Evolutionary conservation across 1,140 invertebrate species (phyloP).

Genomic region (Tetragonula clypearis): DNA sequence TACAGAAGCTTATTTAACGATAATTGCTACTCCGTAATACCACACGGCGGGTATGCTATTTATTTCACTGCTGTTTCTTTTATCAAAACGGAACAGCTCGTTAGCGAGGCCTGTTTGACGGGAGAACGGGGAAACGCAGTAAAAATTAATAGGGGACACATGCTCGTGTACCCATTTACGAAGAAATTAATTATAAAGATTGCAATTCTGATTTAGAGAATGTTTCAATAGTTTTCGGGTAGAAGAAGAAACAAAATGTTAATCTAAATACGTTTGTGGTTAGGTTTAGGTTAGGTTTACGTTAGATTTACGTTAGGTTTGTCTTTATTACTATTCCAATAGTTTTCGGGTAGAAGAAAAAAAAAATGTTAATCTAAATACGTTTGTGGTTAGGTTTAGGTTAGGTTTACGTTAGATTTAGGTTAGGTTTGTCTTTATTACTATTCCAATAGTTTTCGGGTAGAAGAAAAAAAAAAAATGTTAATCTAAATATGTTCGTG

Average conservation of each 20-base stretch:
- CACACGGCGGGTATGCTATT: neutral
- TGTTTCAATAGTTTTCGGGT: neutral
- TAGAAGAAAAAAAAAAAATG: neutral
- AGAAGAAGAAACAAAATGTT: neutral
- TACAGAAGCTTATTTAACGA: neutral
- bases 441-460: neutral
- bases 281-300: too few species aligned
- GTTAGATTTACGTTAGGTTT: too few species aligned
- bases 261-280: neutral
- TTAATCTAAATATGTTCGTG: neutral
- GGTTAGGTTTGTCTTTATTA: too few species aligned
- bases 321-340: neutral
- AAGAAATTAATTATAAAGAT: neutral
- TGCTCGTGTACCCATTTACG: neutral
- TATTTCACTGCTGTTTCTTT: neutral
- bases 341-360: neutral
- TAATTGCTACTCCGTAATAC: neutral
- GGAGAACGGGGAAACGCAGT: neutral
- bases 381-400: neutral
- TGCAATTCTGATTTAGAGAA: neutral
- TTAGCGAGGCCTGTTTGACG: neutral
- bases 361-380: neutral
- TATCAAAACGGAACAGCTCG: neutral
- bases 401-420: too few species aligned
- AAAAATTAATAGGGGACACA: neutral